Percentiles rank a stretch among this genome's conserved stretches.
phyloP scores from a whole-genome alignment of 2,888 invertebrate species.

The Diaperis boleti region DNA sequence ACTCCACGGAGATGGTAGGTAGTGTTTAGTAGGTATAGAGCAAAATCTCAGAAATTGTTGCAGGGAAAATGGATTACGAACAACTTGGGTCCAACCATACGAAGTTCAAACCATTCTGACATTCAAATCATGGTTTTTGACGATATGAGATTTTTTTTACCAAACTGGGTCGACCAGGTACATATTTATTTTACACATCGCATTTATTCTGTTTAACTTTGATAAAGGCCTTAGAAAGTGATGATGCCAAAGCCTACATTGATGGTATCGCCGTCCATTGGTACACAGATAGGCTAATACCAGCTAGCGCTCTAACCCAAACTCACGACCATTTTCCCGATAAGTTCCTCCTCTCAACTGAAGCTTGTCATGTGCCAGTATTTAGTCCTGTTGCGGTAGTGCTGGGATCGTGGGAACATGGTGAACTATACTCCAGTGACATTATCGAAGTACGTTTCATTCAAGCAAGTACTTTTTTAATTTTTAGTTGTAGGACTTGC shows the following conservation, averaged over 20 bases:
- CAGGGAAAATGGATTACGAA: slow-evolving; percentile 73
- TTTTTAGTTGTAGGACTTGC: too few relatives aligned
- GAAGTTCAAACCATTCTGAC: slow-evolving; percentile 70
- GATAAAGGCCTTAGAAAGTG: slow-evolving; percentile 52
- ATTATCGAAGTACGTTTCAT: too few relatives aligned
- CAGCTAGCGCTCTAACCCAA: slow-evolving; percentile 70
- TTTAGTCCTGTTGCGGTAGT: not conserved
- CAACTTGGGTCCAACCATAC: slow-evolving; percentile 81
- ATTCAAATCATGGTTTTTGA: slow-evolving; percentile 81
- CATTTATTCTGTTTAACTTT: too few relatives aligned
- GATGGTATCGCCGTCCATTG: slow-evolving; percentile 87
- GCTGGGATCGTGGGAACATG: slow-evolving; percentile 75
- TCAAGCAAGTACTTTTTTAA: too few relatives aligned
- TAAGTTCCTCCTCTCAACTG: slow-evolving; percentile 70
- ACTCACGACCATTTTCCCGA: slow-evolving; percentile 63
- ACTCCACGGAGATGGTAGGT: not conserved
- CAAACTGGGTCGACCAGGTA: too few relatives aligned
- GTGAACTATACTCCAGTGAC: slow-evolving; percentile 65
- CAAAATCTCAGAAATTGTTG: too few relatives aligned
- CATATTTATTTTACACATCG: too few relatives aligned
- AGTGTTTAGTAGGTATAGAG: not conserved
- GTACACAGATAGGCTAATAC: slow-evolving; percentile 77
- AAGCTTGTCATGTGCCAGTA: slow-evolving; percentile 75
- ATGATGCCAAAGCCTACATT: slow-evolving; percentile 71
- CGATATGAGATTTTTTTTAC: slow-evolving; percentile 65